Percentiles rank a stretch among this genome's conserved stretches.
These are phyloP conservation scores for Tokudaia muenninki DNA, from an alignment of 2,797 vertebrate species.

Conservation along the genomic window DNA sequence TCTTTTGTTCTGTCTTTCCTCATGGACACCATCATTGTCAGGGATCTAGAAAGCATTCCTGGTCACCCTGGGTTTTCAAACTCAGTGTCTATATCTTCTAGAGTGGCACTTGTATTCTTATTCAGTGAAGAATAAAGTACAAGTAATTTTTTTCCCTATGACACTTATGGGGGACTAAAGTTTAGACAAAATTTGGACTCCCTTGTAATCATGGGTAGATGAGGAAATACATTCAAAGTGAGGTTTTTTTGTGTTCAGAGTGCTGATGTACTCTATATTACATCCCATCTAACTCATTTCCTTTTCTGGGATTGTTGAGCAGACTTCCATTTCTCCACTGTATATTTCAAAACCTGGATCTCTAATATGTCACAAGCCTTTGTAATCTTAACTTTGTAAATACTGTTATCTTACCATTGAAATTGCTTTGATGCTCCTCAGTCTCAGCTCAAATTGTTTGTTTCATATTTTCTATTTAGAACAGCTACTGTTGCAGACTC, in stretches of 20 bases:
- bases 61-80: no score
- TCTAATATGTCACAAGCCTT: neutral
- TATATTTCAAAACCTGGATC: neutral
- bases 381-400: neutral
- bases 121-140: neutral
- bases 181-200: neutral
- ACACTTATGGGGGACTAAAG: neutral
- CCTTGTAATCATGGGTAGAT: neutral
- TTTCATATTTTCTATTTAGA: neutral
- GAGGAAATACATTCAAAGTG: neutral
- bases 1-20: neutral
- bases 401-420: neutral
- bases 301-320: neutral
- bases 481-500: neutral
- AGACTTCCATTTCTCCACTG: neutral
- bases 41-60: neutral
- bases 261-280: neutral
- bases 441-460: neutral
- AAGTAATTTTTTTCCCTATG: neutral
- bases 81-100: neutral
- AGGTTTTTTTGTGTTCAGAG: neutral
- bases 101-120: neutral
- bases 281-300: neutral
- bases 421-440: accelerated
- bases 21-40: neutral